These are phyloP conservation scores for Bellardia bayeri DNA, from an alignment of 2,888 invertebrate genomes.

Conservation along the genomic window DNA sequence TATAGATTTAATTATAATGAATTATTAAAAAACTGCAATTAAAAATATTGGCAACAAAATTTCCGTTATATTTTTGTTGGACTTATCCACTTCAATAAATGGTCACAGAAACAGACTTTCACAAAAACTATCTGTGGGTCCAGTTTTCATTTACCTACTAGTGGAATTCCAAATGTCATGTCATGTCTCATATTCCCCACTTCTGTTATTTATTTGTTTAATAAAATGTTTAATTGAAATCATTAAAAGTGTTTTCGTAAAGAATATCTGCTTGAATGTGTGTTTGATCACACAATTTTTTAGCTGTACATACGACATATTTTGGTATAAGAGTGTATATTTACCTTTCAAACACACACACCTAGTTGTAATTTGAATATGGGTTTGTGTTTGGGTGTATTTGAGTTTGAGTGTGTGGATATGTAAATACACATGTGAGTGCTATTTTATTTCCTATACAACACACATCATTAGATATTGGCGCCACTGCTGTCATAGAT, in stretches of 20 bases:
- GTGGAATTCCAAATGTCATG: no score
- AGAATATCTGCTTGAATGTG: slow-evolving; percentile 10
- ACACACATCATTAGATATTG: slow-evolving; percentile 71
- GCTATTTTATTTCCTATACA: slow-evolving; percentile 63
- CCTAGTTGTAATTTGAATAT: background rate
- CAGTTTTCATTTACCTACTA: no score
- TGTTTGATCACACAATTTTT: slow-evolving; percentile 6
- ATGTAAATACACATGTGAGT: slow-evolving; percentile 24
- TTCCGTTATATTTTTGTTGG: no score
- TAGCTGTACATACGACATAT: no score
- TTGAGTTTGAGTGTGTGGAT: no score
- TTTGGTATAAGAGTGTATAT: background rate
- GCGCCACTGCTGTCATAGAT: slow-evolving; percentile 72
- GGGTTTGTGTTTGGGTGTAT: background rate
- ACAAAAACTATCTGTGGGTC: no score
- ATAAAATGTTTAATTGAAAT: slow-evolving; percentile 65
- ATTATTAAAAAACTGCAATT: no score
- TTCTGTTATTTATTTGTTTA: slow-evolving; percentile 28
- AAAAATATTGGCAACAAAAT: no score
- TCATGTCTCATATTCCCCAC: no score
- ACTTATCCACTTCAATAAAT: no score
- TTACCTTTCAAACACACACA: slow-evolving; percentile 37
- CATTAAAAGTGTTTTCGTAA: slow-evolving; percentile 47
- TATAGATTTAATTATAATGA: no score
- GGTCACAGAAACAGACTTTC: no score